A percentile compares a stretch with the other conserved stretches of the same genome.
These are phyloP conservation scores for Caenorhabditis sinica DNA, from an alignment of 2,888 invertebrate species.

Conservation along the genomic window DNA sequence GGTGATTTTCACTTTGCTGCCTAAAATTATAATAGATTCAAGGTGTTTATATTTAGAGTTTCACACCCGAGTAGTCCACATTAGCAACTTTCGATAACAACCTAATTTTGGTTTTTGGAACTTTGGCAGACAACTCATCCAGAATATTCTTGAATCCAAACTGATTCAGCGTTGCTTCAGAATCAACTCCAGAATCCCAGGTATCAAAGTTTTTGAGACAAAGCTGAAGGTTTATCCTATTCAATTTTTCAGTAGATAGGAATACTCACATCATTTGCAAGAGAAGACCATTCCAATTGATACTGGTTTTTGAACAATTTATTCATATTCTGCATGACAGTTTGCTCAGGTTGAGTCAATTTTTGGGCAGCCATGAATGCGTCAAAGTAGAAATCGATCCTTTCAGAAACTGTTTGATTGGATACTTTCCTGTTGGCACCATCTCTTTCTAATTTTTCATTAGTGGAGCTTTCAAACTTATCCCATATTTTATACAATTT, in stretches of 20 bases:
- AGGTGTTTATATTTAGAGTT: background rate
- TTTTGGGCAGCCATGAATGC: background rate
- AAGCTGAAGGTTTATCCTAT: slow-evolving; percentile 58
- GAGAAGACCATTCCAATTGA: slow-evolving; percentile 76
- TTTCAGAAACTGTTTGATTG: slow-evolving; percentile 8
- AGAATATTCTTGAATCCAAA: slow-evolving; percentile 73
- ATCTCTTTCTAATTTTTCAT: slow-evolving; percentile 21
- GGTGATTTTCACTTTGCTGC: slow-evolving; percentile 5
- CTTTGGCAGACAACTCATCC: slow-evolving; percentile 58
- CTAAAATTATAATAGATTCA: background rate
- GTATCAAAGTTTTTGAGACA: slow-evolving; percentile 71
- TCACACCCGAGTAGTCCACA: slow-evolving; percentile 55
- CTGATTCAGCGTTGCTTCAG: slow-evolving; percentile 58
- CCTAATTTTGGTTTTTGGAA: slow-evolving; percentile 64
- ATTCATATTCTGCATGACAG: slow-evolving; percentile 21
- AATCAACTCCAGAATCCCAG: slow-evolving; percentile 72
- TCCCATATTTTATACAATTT: slow-evolving; percentile 23
- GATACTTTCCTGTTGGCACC: background rate
- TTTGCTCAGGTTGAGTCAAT: slow-evolving; percentile 1
- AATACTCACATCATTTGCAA: slow-evolving; percentile 60
- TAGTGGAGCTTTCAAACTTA: slow-evolving; percentile 20
- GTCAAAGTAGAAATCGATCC: slow-evolving; percentile 33
- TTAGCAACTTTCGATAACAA: slow-evolving; percentile 68
- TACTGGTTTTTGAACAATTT: slow-evolving; percentile 38
- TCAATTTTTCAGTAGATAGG: background rate